phyloP scores from a whole-genome alignment of 1,140 invertebrate species.

The Pseudomyrmex concolor region DNA sequence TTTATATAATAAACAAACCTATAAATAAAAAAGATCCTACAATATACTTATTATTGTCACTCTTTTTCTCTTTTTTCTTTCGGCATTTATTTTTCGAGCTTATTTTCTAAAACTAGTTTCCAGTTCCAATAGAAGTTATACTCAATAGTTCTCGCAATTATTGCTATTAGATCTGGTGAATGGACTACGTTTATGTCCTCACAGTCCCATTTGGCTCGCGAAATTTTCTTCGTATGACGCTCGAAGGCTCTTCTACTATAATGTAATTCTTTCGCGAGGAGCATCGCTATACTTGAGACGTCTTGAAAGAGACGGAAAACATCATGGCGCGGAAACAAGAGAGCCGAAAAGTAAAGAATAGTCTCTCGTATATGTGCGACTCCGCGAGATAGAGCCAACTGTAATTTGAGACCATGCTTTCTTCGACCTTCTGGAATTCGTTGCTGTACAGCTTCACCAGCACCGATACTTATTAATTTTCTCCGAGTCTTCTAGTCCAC shows the following conservation, averaged over 20 bases:
- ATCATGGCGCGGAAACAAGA: not conserved
- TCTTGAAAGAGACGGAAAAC: constrained; percentile 22
- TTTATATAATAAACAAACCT: too few relatives aligned
- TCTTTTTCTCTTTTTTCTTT: not conserved
- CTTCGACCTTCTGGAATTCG: constrained; percentile 53
- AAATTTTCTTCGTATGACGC: constrained; percentile 7
- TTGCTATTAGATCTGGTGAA: constrained; percentile 29
- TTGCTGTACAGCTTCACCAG: constrained; percentile 10
- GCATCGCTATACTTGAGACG: not conserved
- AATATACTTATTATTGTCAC: too few relatives aligned
- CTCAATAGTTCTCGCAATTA: constrained; percentile 18
- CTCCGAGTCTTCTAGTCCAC: constrained; percentile 25
- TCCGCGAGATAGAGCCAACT: constrained; percentile 41
- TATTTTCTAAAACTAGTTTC: not conserved
- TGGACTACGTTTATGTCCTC: constrained; percentile 28
- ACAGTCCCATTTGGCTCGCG: constrained; percentile 34
- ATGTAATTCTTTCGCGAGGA: constrained; percentile 35
- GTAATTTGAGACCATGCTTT: constrained; percentile 64
- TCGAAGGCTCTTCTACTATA: constrained; percentile 3
- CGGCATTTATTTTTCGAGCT: not conserved
- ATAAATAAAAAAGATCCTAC: too few relatives aligned
- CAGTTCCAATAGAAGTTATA: not conserved
- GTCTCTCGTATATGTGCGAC: constrained; percentile 19
- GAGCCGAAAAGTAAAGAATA: constrained; percentile 43
- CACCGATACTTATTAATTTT: constrained; percentile 53